Percentiles rank a stretch among this genome's conserved stretches.
Evolutionary conservation across 2,888 invertebrate species (phyloP).

Genomic region (Sarcophaga caerulescens): DNA sequence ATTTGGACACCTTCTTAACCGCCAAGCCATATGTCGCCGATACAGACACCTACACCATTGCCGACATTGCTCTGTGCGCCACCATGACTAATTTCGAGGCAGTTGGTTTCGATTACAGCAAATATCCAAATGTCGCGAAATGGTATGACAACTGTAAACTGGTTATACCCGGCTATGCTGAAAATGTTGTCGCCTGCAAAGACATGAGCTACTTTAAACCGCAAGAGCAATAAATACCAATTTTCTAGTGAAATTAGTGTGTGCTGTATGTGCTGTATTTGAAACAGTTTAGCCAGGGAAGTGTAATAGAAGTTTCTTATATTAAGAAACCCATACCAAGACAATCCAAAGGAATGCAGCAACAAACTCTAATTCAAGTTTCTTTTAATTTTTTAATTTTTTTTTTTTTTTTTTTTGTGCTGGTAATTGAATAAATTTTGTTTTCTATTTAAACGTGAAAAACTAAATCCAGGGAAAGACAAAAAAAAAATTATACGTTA

Average conservation of each 20-base stretch:
- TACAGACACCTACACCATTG: slow-evolving; percentile 85
- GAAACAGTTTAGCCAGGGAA: background rate
- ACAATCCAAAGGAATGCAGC: slow-evolving; percentile 37
- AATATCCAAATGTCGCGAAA: slow-evolving; percentile 86
- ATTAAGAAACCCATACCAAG: slow-evolving; percentile 32
- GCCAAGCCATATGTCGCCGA: slow-evolving; percentile 88
- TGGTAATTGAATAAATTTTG: slow-evolving; percentile 4
- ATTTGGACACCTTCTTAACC: slow-evolving; percentile 87
- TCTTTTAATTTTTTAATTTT: slow-evolving; percentile 46
- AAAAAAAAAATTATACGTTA: background rate
- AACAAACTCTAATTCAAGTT: slow-evolving; percentile 38
- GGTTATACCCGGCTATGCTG: slow-evolving; percentile 83
- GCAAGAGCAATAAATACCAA: slow-evolving; percentile 62
- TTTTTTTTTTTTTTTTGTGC: background rate
- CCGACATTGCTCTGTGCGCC: slow-evolving; percentile 88
- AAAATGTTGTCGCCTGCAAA: slow-evolving; percentile 82
- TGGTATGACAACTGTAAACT: slow-evolving; percentile 84
- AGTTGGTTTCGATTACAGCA: slow-evolving; percentile 84
- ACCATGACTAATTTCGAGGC: slow-evolving; percentile 87
- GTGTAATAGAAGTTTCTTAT: slow-evolving; percentile 36
- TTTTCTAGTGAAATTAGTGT: background rate
- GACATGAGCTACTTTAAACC: slow-evolving; percentile 79
- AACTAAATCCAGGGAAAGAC: background rate
- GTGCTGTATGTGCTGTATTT: background rate
- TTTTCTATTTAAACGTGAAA: slow-evolving; percentile 18